These are phyloP conservation scores for Theristicus caerulescens DNA, from an alignment of 2,113 vertebrate genomes.

Conservation along the genomic window DNA sequence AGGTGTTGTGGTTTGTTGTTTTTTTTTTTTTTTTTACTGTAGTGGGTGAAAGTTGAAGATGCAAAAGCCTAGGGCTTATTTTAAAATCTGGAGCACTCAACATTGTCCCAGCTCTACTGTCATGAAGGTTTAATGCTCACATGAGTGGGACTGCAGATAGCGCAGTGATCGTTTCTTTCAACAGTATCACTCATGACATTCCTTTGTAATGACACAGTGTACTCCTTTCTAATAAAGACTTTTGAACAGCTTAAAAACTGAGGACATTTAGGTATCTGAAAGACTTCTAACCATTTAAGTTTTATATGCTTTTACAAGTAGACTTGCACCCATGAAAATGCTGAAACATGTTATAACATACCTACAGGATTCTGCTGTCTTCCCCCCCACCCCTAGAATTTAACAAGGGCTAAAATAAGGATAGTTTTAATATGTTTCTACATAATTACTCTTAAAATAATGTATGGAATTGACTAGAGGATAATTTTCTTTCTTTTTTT, in stretches of 20 bases:
- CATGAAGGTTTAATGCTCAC: fast-evolving
- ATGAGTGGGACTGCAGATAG: neutral
- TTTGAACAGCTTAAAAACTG: neutral
- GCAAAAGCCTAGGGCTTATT: neutral
- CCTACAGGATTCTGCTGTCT: neutral
- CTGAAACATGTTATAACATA: neutral
- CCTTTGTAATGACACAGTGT: neutral
- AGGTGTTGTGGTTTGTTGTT: neutral
- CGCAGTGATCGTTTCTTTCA: neutral
- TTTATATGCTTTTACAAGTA: neutral
- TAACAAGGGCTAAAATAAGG: neutral
- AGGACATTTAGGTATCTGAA: neutral
- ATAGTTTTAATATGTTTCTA: neutral
- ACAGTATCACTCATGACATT: neutral
- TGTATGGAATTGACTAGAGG: neutral
- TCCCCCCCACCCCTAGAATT: neutral
- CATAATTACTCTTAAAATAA: neutral
- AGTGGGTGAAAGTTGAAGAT: neutral
- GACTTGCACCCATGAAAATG: neutral
- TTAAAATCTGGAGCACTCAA: neutral
- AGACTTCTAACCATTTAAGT: neutral
- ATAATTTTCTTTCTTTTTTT: neutral
- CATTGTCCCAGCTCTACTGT: neutral
- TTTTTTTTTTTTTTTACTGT: neutral
- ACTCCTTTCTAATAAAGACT: neutral